A percentile compares a stretch with the other conserved stretches of the same genome.
phyloP scores from a whole-genome alignment of 2,797 vertebrate genomes.

The Peromyscus aztecus region DNA sequence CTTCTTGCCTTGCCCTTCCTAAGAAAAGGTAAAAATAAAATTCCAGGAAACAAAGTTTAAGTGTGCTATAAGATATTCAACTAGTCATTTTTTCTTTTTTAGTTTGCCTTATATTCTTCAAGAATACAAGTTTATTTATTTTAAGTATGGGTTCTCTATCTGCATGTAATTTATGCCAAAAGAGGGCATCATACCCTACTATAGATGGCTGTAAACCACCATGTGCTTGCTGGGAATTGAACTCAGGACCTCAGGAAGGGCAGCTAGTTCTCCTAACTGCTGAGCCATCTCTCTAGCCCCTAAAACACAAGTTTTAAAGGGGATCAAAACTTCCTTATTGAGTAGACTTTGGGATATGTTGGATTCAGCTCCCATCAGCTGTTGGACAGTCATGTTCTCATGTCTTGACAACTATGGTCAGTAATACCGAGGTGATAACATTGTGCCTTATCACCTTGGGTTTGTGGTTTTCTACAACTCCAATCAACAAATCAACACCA shows the following conservation, averaged over 20 bases:
- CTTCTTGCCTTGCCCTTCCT: neutral
- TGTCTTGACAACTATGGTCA: neutral
- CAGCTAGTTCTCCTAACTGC: neutral
- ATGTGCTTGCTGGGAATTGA: neutral
- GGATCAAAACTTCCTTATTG: neutral
- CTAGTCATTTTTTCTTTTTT: neutral
- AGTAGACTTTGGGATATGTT: neutral
- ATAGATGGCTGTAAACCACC: neutral
- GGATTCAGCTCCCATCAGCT: neutral
- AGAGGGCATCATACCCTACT: neutral
- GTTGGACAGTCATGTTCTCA: neutral
- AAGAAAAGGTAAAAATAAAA: neutral
- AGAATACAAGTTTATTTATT: neutral
- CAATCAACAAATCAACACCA: neutral
- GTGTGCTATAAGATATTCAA: neutral
- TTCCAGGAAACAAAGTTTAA: neutral
- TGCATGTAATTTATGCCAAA: neutral
- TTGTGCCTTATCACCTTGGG: neutral
- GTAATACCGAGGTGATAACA: neutral
- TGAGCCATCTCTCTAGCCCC: neutral
- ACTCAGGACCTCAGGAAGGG: neutral
- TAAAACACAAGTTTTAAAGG: slow-evolving; percentile 5
- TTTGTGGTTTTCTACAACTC: neutral
- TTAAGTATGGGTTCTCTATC: neutral
- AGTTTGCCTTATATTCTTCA: neutral